Conservation (phyloP, 2,113 vertebrate genomes). For the Pipa parva region DNA sequence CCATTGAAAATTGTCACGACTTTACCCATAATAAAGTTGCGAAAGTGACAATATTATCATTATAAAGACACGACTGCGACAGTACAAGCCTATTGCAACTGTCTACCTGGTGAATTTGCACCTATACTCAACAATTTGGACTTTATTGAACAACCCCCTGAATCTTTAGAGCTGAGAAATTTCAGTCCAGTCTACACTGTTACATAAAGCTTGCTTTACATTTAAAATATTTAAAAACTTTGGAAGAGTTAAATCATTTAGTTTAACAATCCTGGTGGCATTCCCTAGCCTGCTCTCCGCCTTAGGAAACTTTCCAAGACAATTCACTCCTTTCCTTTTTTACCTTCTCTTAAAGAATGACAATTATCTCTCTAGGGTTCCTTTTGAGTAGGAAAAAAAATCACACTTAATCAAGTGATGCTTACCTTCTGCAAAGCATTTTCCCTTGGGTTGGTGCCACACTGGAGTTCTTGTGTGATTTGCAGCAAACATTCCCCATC, state of each 20-base stretch:
- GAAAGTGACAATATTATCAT: no score
- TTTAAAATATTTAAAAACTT: slow-evolving; percentile 24
- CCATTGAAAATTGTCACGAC: no score
- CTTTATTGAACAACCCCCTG: not conserved
- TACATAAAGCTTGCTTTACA: not conserved
- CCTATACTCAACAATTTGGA: not conserved
- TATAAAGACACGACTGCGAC: no score
- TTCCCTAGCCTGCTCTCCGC: not conserved
- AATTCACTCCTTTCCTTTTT: slow-evolving; percentile 16
- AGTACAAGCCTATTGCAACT: no score
- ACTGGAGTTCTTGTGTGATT: slow-evolving; percentile 24
- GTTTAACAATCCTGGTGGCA: slow-evolving; percentile 25
- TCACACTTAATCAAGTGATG: slow-evolving; percentile 33
- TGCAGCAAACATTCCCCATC: slow-evolving; percentile 26
- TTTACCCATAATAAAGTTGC: no score
- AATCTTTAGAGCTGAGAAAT: no score
- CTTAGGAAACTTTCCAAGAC: slow-evolving; percentile 2
- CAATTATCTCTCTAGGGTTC: slow-evolving; percentile 37
- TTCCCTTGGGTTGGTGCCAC: slow-evolving; percentile 28
- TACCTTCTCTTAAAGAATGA: slow-evolving; percentile 33
- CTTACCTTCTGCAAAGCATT: slow-evolving; percentile 26
- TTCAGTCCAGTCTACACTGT: not conserved
- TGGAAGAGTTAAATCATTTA: slow-evolving; percentile 6
- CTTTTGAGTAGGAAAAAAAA: slow-evolving; percentile 23
- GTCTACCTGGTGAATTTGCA: not conserved